Evolutionary conservation across 2,797 vertebrate genomes (phyloP).

Genomic region (Nasua narica): DNA sequence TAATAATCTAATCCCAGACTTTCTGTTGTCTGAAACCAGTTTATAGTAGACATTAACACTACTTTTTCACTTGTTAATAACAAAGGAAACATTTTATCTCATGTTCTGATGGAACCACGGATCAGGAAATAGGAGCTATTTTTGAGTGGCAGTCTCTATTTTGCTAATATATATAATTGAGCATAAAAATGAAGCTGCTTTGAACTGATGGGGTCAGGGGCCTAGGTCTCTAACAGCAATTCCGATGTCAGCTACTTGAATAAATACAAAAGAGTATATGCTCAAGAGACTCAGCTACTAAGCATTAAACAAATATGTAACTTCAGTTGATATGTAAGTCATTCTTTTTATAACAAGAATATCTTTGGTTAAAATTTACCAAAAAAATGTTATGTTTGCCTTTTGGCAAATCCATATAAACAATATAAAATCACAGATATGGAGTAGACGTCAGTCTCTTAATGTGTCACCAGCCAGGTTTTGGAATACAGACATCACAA

Average conservation of each 20-base stretch:
- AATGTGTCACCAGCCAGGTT: not conserved
- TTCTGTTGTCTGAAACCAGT: not conserved
- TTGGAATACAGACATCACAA: not conserved
- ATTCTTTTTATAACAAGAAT: not conserved
- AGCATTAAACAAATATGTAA: not conserved
- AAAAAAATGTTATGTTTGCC: not conserved
- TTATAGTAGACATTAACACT: not conserved
- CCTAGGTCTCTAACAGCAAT: not conserved
- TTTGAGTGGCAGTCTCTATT: not conserved
- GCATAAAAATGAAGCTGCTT: not conserved
- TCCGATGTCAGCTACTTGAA: not conserved
- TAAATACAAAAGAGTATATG: not conserved
- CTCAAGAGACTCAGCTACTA: not conserved
- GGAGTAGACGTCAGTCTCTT: not conserved
- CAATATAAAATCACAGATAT: not conserved
- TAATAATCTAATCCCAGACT: not conserved
- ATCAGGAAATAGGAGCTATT: not conserved
- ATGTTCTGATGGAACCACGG: not conserved
- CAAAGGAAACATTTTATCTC: not conserved
- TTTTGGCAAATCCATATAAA: not conserved
- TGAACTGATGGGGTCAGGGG: not conserved
- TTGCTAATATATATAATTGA: not conserved
- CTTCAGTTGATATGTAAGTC: not conserved
- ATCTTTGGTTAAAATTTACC: not conserved
- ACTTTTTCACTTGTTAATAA: not conserved